These are phyloP conservation scores for Tanypteryx hageni DNA, from an alignment of 2,888 invertebrate genomes.

Conservation along the genomic window DNA sequence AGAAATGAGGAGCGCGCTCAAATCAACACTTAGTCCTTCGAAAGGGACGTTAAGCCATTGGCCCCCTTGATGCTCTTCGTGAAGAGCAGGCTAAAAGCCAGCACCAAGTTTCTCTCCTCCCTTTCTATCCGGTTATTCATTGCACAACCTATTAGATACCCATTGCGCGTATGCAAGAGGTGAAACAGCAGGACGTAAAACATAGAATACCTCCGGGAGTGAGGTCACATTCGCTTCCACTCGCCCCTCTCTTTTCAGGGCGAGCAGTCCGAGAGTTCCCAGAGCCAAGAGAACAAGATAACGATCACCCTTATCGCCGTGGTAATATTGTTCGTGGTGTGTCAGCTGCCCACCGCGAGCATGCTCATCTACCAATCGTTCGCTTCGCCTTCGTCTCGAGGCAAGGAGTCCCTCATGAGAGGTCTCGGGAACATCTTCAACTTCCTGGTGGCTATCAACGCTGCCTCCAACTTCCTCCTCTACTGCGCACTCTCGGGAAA, in stretches of 20 bases:
- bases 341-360: constrained; percentile 84
- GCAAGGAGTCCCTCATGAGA: constrained; percentile 73
- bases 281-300: constrained; percentile 83
- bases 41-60: no score
- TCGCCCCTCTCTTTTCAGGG: background rate
- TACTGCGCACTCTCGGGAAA: constrained; percentile 87
- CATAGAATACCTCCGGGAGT: no score
- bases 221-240: no score
- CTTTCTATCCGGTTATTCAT: no score
- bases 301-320: constrained; percentile 87
- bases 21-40: no score
- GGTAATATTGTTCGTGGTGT: constrained; percentile 85
- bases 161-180: no score
- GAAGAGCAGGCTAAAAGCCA: no score
- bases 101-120: no score
- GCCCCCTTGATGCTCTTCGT: no score
- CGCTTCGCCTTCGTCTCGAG: constrained; percentile 69
- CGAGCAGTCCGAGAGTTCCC: constrained; percentile 70
- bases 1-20: no score
- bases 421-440: constrained; percentile 86
- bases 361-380: constrained; percentile 78
- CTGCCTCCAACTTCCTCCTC: constrained; percentile 86
- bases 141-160: no score
- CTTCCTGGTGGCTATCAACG: constrained; percentile 83
- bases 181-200: no score